Percentiles rank a stretch among this genome's conserved stretches.
Conservation (phyloP, 2,888 invertebrate species). For the Eutolmus rufibarbis region DNA sequence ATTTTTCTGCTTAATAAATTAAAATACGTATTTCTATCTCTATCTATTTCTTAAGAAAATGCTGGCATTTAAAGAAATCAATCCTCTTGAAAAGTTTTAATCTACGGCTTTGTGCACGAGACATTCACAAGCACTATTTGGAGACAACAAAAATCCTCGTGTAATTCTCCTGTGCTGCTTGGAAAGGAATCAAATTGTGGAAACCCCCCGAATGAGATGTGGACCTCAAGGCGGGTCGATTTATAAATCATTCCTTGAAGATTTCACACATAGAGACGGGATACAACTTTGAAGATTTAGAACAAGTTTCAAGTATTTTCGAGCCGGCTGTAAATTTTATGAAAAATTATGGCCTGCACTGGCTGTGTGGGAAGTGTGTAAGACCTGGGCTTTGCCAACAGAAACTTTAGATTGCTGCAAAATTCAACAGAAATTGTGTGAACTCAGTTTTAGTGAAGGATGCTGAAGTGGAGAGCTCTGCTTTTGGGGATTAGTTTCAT, state of each 20-base stretch:
- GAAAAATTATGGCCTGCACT: not conserved
- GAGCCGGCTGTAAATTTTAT: not conserved
- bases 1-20: not conserved
- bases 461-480: not conserved
- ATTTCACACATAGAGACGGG: not conserved
- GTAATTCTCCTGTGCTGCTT: not conserved
- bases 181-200: not conserved
- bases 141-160: not conserved
- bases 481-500: not conserved
- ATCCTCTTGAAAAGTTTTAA: not conserved
- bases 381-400: not conserved
- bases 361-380: not conserved
- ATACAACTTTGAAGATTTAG: constrained; percentile 26
- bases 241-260: constrained; percentile 2
- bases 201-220: not conserved
- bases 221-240: not conserved
- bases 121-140: not conserved
- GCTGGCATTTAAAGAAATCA: not conserved
- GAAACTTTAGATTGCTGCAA: not conserved
- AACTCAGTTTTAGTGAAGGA: not conserved
- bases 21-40: not conserved
- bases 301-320: constrained; percentile 21
- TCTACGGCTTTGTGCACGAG: not conserved
- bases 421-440: not conserved
- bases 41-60: not conserved